Conservation (phyloP, 2,113 vertebrate genomes). For the Triplophysa tibetana region DNA sequence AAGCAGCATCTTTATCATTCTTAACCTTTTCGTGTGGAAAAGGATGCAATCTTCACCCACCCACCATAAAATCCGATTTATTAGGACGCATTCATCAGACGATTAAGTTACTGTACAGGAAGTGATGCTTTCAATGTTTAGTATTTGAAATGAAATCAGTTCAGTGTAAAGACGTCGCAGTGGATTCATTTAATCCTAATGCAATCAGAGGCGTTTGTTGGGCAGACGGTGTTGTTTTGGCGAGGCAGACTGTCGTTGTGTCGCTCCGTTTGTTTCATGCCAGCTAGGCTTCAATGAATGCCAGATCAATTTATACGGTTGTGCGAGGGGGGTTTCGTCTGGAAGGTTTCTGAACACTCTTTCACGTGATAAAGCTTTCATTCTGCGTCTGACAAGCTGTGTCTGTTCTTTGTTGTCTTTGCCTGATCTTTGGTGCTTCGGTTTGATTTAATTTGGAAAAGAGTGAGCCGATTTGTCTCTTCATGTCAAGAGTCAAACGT, state of each 20-base stretch:
- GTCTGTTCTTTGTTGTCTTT: not conserved
- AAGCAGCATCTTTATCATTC: conserved; percentile 29
- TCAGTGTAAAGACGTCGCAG: conserved; percentile 1
- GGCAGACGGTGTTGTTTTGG: conserved; percentile 17
- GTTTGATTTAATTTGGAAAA: too few species aligned
- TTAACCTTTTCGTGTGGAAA: conserved; percentile 20
- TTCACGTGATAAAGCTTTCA: not conserved
- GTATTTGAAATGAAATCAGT: conserved; percentile 33
- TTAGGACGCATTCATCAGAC: conserved; percentile 30
- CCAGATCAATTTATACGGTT: not conserved
- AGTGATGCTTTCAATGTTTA: conserved; percentile 24
- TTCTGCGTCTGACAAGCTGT: not conserved
- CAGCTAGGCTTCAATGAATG: not conserved
- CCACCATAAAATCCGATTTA: conserved; percentile 14
- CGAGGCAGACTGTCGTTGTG: not conserved
- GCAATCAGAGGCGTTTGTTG: conserved; percentile 20
- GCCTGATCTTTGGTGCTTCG: too few species aligned
- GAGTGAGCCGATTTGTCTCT: too few species aligned
- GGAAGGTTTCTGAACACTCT: not conserved
- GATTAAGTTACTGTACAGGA: conserved; percentile 38
- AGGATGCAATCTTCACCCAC: conserved; percentile 25
- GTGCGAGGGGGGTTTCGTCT: not conserved
- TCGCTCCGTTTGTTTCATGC: not conserved
- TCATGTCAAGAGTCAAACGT: too few species aligned
- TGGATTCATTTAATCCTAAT: conserved; percentile 37